Percentiles rank a stretch among this genome's conserved stretches.
phyloP scores from a whole-genome alignment of 1,140 invertebrate genomes.

The Leptinotarsa defecta region DNA sequence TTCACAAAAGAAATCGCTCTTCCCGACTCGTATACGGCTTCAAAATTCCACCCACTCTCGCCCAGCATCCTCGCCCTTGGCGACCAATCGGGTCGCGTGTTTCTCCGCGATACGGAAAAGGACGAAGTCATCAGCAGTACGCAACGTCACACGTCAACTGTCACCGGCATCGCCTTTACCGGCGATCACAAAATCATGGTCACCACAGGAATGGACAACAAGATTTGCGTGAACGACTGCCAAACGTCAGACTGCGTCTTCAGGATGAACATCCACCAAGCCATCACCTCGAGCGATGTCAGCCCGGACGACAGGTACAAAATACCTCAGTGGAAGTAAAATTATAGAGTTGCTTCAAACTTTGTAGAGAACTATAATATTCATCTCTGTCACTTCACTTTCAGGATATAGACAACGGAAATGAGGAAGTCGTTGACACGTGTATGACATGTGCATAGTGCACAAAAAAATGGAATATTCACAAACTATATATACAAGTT shows the following conservation, averaged over 20 bases:
- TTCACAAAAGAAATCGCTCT: slow-evolving; percentile 25
- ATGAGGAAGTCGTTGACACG: no score
- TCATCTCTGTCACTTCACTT: no score
- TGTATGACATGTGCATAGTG: no score
- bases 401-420: no score
- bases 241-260: slow-evolving; percentile 30
- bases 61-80: slow-evolving; percentile 33
- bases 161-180: slow-evolving; percentile 38
- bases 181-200: slow-evolving; percentile 35
- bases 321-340: no score
- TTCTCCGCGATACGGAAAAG: slow-evolving; percentile 38
- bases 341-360: no score
- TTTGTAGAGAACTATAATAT: no score
- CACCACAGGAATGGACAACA: slow-evolving; percentile 39
- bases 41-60: slow-evolving; percentile 34
- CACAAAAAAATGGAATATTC: no score
- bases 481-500: no score
- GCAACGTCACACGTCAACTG: slow-evolving; percentile 32
- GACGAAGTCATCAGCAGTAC: slow-evolving; percentile 28
- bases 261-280: slow-evolving; percentile 35
- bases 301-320: slow-evolving; percentile 32
- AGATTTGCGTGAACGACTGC: slow-evolving; percentile 41
- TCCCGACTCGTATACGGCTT: not conserved
- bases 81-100: slow-evolving; percentile 33
- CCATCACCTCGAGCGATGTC: slow-evolving; percentile 36